Evolutionary conservation across 2,113 vertebrate species (phyloP), one percentile per base, ranked within the genome.

Genomic region (Steatornis caripensis): DNA sequence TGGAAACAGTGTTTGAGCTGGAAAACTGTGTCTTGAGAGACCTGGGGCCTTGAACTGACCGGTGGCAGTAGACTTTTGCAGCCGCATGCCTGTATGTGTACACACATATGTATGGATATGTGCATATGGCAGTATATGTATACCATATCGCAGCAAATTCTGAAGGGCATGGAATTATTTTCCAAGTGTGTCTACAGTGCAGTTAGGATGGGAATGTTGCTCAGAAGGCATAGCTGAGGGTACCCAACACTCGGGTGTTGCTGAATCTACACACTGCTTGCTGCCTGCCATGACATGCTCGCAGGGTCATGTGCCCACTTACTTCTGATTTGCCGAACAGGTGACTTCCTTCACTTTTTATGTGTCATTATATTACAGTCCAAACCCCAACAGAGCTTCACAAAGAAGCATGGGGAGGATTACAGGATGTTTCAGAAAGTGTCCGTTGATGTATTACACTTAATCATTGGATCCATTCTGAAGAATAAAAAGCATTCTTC

Each of bases 61-160:
- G 6, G 3, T 5, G 15, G 18, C 32, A 45, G 41, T 9, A 66
- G 53, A 61, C 46, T 64, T 76, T 85, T 36, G 14, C 18, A 51
- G 39, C 27, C 0, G 1, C 15, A 15, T 21, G 24, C 20, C 20
- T 2, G 7, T n/a, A 54, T 51, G 15, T 24, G 11, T 30, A 37
- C 12, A 34, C 6, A n/a, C 8, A 11, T 9, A 32, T 5, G 4
- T 22, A 18, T 5, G 2, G 37, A 37, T 5, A 3, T 15, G 51
- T 18, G 19, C 16, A 29, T 46, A 41, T 16, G 22, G 60, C 34
- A 57, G 34, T 49, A 7, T 27, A 43, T 6, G 23, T 39, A 78
- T 17, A 68, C 29, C 18, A 5, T 5, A 68, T 1, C 27, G 36
- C 54, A 70, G n/a, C 37, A 54, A 16, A 65, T 64, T 75, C 49